phyloP scores from a whole-genome alignment of 2,113 vertebrate species.

The Atractosteus spatula region DNA sequence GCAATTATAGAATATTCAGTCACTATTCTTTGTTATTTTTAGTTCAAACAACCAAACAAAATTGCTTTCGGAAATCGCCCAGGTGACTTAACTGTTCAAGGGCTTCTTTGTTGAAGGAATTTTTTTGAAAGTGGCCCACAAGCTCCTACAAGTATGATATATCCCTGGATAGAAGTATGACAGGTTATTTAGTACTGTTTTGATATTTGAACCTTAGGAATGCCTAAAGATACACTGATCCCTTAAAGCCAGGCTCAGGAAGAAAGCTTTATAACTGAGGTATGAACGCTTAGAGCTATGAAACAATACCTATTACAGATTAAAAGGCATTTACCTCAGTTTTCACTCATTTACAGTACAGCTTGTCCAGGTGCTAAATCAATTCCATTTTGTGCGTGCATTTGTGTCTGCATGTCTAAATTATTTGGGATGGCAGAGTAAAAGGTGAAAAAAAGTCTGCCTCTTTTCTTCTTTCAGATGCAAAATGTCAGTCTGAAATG shows the following conservation, averaged over 20 bases:
- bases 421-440: neutral
- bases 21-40: neutral
- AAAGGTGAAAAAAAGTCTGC: too few species aligned
- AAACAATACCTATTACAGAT: slow-evolving; percentile 72
- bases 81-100: slow-evolving; percentile 5
- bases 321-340: slow-evolving; percentile 66
- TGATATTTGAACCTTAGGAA: slow-evolving; percentile 65
- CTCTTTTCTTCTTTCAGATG: too few species aligned
- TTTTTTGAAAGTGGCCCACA: slow-evolving; percentile 26
- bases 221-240: slow-evolving; percentile 59
- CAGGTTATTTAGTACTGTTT: slow-evolving; percentile 66
- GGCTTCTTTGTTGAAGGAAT: slow-evolving; percentile 8
- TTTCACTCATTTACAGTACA: slow-evolving; percentile 56
- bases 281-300: slow-evolving; percentile 71
- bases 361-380: slow-evolving; percentile 61
- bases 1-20: too few species aligned
- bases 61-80: slow-evolving; percentile 12
- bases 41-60: slow-evolving; percentile 1
- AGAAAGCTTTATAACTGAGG: slow-evolving; percentile 62
- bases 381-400: slow-evolving; percentile 12
- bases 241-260: slow-evolving; percentile 43
- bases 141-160: slow-evolving; percentile 34
- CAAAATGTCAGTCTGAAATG: too few species aligned
- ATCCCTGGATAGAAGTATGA: slow-evolving; percentile 35
- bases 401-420: slow-evolving; percentile 17